Percentiles rank a stretch among this genome's conserved stretches.
Evolutionary conservation across 2,888 invertebrate genomes (phyloP).

Genomic region (Calameuta pallipes): DNA sequence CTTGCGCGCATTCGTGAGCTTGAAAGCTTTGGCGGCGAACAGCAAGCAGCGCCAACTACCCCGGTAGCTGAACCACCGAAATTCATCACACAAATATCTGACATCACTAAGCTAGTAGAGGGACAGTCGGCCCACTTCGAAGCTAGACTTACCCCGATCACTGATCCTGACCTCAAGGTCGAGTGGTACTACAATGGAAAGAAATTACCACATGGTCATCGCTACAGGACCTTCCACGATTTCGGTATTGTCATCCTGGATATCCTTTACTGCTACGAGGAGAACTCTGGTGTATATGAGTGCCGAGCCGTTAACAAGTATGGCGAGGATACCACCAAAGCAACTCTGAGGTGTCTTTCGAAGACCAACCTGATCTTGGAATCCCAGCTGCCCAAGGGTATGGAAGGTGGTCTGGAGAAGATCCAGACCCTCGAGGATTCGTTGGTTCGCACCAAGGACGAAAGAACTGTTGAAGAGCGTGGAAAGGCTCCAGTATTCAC

Average conservation of each 20-base stretch:
- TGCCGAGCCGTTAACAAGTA: conserved; percentile 93
- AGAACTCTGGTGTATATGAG: conserved; percentile 94
- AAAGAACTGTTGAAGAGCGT: conserved; percentile 78
- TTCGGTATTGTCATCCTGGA: conserved; percentile 97
- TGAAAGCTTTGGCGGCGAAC: conserved; percentile 77
- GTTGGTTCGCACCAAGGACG: conserved; percentile 81
- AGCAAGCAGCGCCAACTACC: conserved; percentile 73
- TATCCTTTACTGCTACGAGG: conserved; percentile 95
- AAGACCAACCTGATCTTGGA: conserved; percentile 91
- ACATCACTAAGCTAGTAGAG: conserved; percentile 88
- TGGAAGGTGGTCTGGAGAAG: conserved; percentile 95
- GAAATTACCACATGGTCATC: conserved; percentile 92
- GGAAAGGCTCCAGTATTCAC: conserved; percentile 93
- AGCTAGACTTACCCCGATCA: conserved; percentile 91
- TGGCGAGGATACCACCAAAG: conserved; percentile 88
- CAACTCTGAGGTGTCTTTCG: conserved; percentile 86
- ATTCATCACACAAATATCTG: conserved; percentile 88
- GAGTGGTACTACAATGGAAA: conserved; percentile 97
- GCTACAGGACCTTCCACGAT: conserved; percentile 97
- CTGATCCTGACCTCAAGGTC: conserved; percentile 93
- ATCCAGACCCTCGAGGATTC: conserved; percentile 93
- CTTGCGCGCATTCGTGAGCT: conserved; percentile 88
- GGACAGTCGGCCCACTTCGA: conserved; percentile 96
- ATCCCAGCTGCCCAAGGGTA: conserved; percentile 93
- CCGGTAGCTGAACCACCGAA: conserved; percentile 86